These are phyloP conservation scores for human DNA, from an alignment of 2,113 vertebrate species.

Conservation along the genomic window DNA sequence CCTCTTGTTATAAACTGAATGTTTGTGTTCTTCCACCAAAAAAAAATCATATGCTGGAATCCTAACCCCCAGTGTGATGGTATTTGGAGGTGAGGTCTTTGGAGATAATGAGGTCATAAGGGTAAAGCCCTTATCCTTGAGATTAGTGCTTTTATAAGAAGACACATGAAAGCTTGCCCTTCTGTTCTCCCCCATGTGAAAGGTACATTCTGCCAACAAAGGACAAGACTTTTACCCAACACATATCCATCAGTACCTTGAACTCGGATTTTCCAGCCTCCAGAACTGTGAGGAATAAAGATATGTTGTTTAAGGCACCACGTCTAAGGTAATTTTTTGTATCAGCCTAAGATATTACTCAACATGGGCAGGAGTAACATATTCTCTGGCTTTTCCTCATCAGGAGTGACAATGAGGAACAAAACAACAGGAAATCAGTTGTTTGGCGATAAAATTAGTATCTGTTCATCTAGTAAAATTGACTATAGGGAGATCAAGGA, in stretches of 20 bases:
- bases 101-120: too few relatives aligned
- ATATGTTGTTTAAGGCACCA: too few relatives aligned
- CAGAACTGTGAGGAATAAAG: background rate
- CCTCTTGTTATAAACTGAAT: background rate
- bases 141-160: background rate
- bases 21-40: background rate
- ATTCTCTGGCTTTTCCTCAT: background rate
- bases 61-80: accelerated
- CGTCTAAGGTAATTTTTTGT: background rate
- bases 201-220: background rate
- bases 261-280: background rate
- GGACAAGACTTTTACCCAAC: background rate
- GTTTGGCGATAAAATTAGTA: background rate
- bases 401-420: background rate
- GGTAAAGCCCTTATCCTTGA: background rate
- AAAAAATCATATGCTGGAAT: background rate
- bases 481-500: accelerated
- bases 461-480: background rate
- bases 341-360: background rate
- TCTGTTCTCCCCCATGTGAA: background rate
- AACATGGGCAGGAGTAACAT: background rate
- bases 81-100: too few relatives aligned
- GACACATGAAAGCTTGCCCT: accelerated
- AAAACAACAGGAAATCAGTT: background rate
- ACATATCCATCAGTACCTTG: accelerated